Evolutionary conservation across 2,888 invertebrate genomes (phyloP).

Genomic region (Trypoxylon attenuatum): DNA sequence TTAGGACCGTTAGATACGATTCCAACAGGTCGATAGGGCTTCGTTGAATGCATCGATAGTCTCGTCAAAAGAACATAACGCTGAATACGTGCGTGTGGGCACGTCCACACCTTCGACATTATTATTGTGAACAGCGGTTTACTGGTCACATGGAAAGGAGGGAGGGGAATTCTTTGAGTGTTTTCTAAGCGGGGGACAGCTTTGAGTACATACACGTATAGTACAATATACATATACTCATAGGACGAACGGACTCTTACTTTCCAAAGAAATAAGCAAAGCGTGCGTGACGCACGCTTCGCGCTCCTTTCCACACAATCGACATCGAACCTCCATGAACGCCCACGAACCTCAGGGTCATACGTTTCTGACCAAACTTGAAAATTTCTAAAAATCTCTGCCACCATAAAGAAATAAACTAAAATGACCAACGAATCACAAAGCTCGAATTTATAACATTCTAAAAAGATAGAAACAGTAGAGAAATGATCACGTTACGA

Average conservation of each 20-base stretch:
- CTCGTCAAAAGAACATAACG: background rate
- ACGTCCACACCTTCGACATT: conserved; percentile 20
- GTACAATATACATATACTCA: conserved; percentile 13
- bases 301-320: background rate
- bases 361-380: conserved; percentile 8
- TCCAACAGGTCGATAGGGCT: too few relatives aligned
- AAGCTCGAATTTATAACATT: too few relatives aligned
- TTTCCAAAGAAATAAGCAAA: conserved; percentile 60
- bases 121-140: conserved; percentile 4
- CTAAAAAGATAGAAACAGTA: too few relatives aligned
- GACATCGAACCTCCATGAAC: background rate
- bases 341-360: conserved; percentile 24
- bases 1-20: too few relatives aligned
- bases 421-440: too few relatives aligned
- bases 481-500: too few relatives aligned
- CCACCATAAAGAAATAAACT: too few relatives aligned
- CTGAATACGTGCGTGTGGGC: conserved; percentile 19
- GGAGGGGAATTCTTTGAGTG: conserved; percentile 9
- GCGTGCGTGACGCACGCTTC: conserved; percentile 17
- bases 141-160: conserved; percentile 6
- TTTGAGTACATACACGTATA: background rate
- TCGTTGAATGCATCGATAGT: too few relatives aligned
- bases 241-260: conserved; percentile 56
- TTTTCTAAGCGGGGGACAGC: background rate
- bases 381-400: conserved; percentile 1